Evolutionary conservation across 37 sponge, comb jelly and placozoan species (phyloP), one percentile per base, ranked within the genome.

Genomic region (Petrosia ficiformis): DNA sequence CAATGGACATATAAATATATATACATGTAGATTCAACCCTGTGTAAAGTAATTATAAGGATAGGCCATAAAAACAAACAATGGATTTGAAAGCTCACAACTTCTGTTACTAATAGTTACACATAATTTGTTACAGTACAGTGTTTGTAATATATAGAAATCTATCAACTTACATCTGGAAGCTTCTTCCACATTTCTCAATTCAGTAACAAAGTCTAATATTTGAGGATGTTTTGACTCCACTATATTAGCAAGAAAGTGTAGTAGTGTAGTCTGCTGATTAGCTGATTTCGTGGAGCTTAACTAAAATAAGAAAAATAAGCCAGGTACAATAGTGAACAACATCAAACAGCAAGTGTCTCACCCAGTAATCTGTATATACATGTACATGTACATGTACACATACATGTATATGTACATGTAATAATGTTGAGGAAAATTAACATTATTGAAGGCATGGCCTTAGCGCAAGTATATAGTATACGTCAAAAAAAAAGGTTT

Each of bases 251-350:
- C 94, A 25, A 98, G 30, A 82, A 98, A 98, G 70, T 98, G 96
- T 5, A 98, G 73, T 70, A 98, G 76, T 36, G 96, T 98, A 33
- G 89, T 92, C 72, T 83, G 86, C 86, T 95, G 89, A 74, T 98
- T 96, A 25, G 84, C 78, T 8, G 97, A 85, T 71, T 90, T 90
- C n/a, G 97, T 97, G 65, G 82, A 76, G 37, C 84, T 75, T 43
- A 95, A 75, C 90, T 85, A 31, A 76, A 21, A 58, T 32, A 28
- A 57, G 11, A 75, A 21, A 29, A 11, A 72, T 10, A 28, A n/a
- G n/a, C n/a, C n/a, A n/a, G n/a, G n/a, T n/a, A n/a, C 26, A 22
- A 65, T 31, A 65, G 26, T 65, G 31, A n/a, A 14, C 21, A 54
- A 24, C 57, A 54, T 16, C 21, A 54, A 24, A 16, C 16, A 65